Evolutionary conservation across 2,797 vertebrate genomes (phyloP).

Genomic region (Acanthurus lineatus): DNA sequence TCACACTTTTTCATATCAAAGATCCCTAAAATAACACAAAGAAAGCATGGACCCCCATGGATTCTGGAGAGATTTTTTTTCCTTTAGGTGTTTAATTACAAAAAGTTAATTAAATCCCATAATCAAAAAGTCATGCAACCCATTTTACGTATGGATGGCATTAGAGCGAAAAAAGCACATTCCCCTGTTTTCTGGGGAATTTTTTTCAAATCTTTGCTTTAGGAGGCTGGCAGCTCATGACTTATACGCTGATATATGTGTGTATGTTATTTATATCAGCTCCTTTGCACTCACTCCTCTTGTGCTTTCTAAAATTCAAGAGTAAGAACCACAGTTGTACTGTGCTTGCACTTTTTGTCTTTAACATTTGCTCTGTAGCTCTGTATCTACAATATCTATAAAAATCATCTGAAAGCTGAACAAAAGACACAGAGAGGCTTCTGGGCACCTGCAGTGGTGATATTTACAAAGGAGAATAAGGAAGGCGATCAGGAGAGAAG

Average conservation of each 20-base stretch:
- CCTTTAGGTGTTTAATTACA: too few relatives aligned
- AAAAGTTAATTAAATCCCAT: too few relatives aligned
- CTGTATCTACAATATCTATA: not conserved
- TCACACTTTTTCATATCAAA: too few relatives aligned
- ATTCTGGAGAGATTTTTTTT: too few relatives aligned
- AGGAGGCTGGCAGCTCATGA: not conserved
- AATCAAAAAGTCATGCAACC: too few relatives aligned
- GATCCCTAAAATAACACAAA: too few relatives aligned
- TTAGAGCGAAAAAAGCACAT: too few relatives aligned
- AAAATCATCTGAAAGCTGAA: slow-evolving; percentile 4
- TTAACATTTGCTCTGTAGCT: not conserved
- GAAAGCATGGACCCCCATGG: too few relatives aligned
- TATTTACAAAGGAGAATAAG: slow-evolving; percentile 15
- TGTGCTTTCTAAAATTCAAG: not conserved
- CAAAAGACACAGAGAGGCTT: not conserved
- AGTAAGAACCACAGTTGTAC: not conserved
- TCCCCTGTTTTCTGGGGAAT: too few relatives aligned
- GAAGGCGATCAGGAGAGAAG: not conserved
- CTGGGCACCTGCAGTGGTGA: not conserved
- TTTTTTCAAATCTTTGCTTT: too few relatives aligned
- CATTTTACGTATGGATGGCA: too few relatives aligned
- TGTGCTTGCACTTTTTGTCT: not conserved
- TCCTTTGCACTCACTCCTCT: not conserved
- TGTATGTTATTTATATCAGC: not conserved
- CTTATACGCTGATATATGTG: too few relatives aligned